phyloP scores from a whole-genome alignment of 1,140 invertebrate genomes.

The Nasonia giraulti region DNA sequence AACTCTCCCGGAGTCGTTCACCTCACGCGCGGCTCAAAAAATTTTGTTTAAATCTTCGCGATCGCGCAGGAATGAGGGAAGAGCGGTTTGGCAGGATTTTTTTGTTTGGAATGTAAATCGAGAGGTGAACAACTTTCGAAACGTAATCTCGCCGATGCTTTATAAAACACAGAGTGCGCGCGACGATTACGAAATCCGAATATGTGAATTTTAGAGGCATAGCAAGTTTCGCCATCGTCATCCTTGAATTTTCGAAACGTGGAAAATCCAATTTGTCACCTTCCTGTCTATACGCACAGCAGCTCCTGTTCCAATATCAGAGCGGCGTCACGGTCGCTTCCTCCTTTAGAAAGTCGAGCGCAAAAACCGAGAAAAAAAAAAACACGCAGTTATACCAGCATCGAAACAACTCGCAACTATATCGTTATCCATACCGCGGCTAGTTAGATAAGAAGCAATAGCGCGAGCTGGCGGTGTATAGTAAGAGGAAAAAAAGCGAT shows the following conservation, averaged over 20 bases:
- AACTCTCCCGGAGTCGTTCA: background rate
- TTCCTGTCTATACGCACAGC: background rate
- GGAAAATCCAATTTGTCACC: too few species aligned
- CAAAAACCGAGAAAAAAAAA: background rate
- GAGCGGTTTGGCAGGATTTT: background rate
- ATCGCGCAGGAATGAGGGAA: background rate
- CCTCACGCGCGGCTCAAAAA: background rate
- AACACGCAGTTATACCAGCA: background rate
- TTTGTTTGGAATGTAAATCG: background rate
- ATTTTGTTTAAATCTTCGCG: background rate
- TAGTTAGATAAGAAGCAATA: conserved; percentile 37
- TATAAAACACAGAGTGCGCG: too few species aligned
- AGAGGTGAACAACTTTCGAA: background rate
- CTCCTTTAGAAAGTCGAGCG: background rate
- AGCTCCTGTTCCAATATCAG: background rate
- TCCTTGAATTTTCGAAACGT: too few species aligned
- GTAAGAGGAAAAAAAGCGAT: conserved; percentile 35
- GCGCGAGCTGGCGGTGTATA: background rate
- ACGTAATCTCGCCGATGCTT: background rate
- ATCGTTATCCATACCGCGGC: background rate
- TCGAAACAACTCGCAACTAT: background rate
- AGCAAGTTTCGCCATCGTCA: too few species aligned
- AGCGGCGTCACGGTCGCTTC: background rate
- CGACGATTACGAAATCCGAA: background rate
- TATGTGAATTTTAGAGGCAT: too few species aligned